Evolutionary conservation across 2,797 vertebrate genomes (phyloP), one percentile per base, ranked within the genome.

Genomic region (Sebastes diaconus): DNA sequence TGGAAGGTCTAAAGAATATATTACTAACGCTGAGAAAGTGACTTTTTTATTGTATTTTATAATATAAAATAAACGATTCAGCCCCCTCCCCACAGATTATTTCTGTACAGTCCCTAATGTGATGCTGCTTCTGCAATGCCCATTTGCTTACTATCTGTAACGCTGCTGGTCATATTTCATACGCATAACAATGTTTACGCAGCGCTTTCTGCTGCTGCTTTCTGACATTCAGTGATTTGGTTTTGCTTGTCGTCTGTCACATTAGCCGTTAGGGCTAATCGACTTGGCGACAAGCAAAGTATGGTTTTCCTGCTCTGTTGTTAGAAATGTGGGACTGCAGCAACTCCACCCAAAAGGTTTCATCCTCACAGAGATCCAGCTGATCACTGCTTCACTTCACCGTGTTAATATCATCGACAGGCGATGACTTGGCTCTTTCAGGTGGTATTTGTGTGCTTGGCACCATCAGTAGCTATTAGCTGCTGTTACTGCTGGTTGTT

Each of bases 201-300:
- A 1, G 2, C 7, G 4, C 74, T 50, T 67, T 39, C 55, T 52
- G 14, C 61, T 32, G 60, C 63, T 60, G 24, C 42, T 68, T 74
- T 71, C 14, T 63, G 25, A 42, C 42, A 29, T 66, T 61, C 42
- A 25, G 22, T 22, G 64, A 77, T 63, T 78, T 12, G n/a, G 50
- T 64, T 30, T 36, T 9, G 27, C 60, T 58, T 52, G 65, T 77
- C n/a, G n/a, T 69, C 75, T 9, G 55, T 74, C 66, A 73, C 34
- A 67, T 76, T 59, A 76, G 60, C 52, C 1, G 27, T 69, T 57
- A 50, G 6, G 11, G 58, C 24, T n/a, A 68, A 72, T 75, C 39
- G 24, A 57, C 77, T 79, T 30, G 79, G 57, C 32, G 6, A 57
- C 55, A 71, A 68, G 72, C 67, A 68, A 64, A 58, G 59, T 42